Evolutionary conservation across 2,888 invertebrate genomes (phyloP), one percentile per base, ranked within the genome.

Genomic region (Chrysolina haemoptera): DNA sequence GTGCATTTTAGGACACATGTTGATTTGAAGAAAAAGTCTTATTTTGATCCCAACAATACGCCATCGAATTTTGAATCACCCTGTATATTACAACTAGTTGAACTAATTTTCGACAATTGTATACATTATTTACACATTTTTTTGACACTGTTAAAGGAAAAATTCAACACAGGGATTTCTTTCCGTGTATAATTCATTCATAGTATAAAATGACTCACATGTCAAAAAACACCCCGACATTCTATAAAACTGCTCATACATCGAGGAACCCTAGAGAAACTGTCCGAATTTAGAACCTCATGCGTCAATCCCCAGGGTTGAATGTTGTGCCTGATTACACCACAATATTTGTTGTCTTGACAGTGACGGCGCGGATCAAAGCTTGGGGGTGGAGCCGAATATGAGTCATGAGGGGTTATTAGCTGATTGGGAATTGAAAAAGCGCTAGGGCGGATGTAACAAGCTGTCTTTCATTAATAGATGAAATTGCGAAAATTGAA

Each of bases 401-500:
- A 62, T 77, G 77, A 77, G 62, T 77, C 77, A 73, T 40, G 50
- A 59, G 69, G 70, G 75, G 75, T 77, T 74, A 73, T 76, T 75
- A 75, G 77, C 71, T 71, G 71, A 70, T 69, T 71, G 73, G 41
- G 73, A 71, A 77, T 68, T 77, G 68, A 74, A 73, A 77, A 71
- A 72, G 40, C 53, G 67, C 64, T 46, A 18, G 59, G 40, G 50
- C 35, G 67, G 67, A 46, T 63, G 53, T 71, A 64, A 64, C 65
- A 67, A 71, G 63, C 50, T 62, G 65, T 72, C 69, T 72, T 72
- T 70, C 68, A 72, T 72, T 72, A 72, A 75, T 55, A 65, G 63
- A 62, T 14, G 20, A 67, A 55, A 65, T 55, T 43, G 68, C 48
- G 62, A 67, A 53, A 46, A 67, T 71, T 71, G 62, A 71, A 43